A percentile compares a stretch with the other conserved stretches of the same genome.
phyloP scores from a whole-genome alignment of 1,140 invertebrate genomes.

The Chrysoperla carnea region DNA sequence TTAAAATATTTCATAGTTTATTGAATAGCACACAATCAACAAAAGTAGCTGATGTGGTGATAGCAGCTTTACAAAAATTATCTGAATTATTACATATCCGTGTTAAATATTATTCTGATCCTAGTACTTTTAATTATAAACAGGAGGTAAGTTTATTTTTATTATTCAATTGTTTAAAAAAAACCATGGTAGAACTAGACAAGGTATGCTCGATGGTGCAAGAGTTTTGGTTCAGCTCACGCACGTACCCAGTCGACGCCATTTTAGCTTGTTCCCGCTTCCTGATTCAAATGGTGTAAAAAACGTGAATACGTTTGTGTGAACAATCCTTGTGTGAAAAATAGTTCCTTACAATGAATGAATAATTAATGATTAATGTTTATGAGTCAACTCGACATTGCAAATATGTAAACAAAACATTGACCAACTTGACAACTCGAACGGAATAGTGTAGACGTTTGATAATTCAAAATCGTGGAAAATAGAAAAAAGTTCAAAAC shows the following conservation, averaged over 20 bases:
- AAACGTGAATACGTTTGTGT: too few species aligned
- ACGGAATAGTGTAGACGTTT: too few species aligned
- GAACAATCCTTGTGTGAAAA: too few species aligned
- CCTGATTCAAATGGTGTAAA: too few species aligned
- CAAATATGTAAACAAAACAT: background rate
- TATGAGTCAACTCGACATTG: background rate
- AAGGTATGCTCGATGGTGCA: background rate
- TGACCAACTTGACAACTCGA: too few species aligned
- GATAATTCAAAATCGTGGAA: too few species aligned
- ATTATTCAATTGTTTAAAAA: background rate
- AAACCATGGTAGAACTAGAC: conserved; percentile 1
- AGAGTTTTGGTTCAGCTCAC: background rate
- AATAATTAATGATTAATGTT: conserved; percentile 5
- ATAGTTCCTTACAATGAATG: too few species aligned
- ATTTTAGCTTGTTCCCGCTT: too few species aligned
- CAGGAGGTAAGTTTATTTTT: conserved; percentile 17
- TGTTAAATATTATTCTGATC: conserved; percentile 30
- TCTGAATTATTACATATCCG: conserved; percentile 24
- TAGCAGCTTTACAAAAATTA: conserved; percentile 25
- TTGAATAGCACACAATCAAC: conserved; percentile 12
- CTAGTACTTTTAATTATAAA: conserved; percentile 26
- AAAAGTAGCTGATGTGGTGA: conserved; percentile 15
- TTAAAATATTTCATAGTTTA: conserved; percentile 22
- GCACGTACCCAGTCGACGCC: too few species aligned
- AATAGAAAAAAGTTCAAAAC: background rate